phyloP scores from a whole-genome alignment of 2,113 vertebrate species.

The Conger conger region DNA sequence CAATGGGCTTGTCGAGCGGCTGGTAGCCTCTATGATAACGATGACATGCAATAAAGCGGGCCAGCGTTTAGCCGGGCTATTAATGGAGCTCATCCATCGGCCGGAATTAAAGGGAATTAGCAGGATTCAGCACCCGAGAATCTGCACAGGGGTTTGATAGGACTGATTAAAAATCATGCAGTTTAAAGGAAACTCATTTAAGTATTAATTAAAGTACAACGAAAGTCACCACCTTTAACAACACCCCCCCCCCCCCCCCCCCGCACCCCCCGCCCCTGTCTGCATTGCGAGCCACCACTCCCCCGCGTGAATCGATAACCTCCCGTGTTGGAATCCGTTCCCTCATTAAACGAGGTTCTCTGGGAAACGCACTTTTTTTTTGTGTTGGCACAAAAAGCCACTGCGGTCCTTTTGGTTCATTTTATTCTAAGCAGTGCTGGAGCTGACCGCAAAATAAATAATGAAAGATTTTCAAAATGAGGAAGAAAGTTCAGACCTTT shows the following conservation, averaged over 20 bases:
- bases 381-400: background rate
- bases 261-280: constrained; percentile 45
- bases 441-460: too few relatives aligned
- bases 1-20: constrained; percentile 71
- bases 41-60: constrained; percentile 82
- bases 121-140: constrained; percentile 64
- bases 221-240: constrained; percentile 38
- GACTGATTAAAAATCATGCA: constrained; percentile 77
- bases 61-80: constrained; percentile 60
- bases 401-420: background rate
- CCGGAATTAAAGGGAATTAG: constrained; percentile 82
- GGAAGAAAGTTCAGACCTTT: background rate
- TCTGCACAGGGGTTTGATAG: constrained; percentile 74
- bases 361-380: too few relatives aligned
- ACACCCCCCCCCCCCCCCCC: background rate
- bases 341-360: too few relatives aligned
- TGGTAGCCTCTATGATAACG: constrained; percentile 76
- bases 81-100: constrained; percentile 78
- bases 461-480: background rate
- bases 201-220: constrained; percentile 80
- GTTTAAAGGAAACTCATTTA: constrained; percentile 77
- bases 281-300: constrained; percentile 63
- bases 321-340: too few relatives aligned
- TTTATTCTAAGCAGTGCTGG: background rate
- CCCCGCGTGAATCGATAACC: constrained; percentile 52